phyloP scores from a whole-genome alignment of 1,140 invertebrate species.

The Eufriesea mexicana region DNA sequence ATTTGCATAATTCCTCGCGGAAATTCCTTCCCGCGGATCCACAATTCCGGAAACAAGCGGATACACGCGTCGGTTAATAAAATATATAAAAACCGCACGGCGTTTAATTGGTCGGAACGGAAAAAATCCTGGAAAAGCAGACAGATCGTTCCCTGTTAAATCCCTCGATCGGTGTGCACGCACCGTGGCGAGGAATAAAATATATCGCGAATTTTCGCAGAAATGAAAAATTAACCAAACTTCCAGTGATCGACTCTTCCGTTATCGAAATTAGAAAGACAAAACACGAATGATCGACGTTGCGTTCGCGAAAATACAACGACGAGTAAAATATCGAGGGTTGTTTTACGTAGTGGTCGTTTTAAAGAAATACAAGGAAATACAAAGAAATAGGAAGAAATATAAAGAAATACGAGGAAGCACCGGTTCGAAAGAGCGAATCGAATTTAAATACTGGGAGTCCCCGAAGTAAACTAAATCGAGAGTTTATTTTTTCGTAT shows the following conservation, averaged over 20 bases:
- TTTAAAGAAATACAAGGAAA: too few relatives aligned
- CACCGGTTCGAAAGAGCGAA: too few relatives aligned
- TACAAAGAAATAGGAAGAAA: background rate
- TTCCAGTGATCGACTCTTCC: background rate
- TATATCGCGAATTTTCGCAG: background rate
- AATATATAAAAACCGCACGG: background rate
- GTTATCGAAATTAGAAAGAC: background rate
- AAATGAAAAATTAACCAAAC: background rate
- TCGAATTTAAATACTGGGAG: too few relatives aligned
- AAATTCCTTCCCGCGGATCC: background rate
- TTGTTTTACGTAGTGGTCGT: too few relatives aligned
- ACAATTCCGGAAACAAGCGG: background rate
- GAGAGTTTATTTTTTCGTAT: background rate
- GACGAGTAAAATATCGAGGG: too few relatives aligned
- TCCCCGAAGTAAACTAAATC: background rate
- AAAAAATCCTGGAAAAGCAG: background rate
- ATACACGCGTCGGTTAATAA: background rate
- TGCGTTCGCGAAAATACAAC: background rate
- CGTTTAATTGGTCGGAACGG: background rate
- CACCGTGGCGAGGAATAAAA: background rate
- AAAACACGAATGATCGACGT: background rate
- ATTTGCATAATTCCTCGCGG: slow-evolving; percentile 17
- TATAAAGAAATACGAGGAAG: too few relatives aligned
- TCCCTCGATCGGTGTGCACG: background rate
- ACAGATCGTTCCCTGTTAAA: background rate